A percentile compares a stretch with the other conserved stretches of the same genome.
Evolutionary conservation across 1,140 invertebrate genomes (phyloP).

Genomic region (Whitmania pigra): DNA sequence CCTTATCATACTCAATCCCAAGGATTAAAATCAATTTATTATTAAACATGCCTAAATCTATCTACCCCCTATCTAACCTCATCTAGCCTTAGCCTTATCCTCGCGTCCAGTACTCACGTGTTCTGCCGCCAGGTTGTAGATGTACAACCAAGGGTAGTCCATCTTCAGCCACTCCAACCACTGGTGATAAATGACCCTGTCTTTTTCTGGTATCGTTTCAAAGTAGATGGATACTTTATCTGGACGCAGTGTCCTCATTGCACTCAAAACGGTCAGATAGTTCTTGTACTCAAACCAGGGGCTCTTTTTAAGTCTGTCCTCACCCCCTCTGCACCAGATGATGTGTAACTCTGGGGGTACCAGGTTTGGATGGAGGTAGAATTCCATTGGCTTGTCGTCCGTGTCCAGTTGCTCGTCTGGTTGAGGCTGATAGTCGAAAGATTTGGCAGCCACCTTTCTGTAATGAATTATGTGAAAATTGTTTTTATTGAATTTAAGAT

Average conservation of each 20-base stretch:
- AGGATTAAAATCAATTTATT: background rate
- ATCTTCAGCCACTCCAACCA: conserved; percentile 19
- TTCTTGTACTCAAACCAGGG: conserved; percentile 23
- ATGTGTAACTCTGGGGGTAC: conserved; percentile 18
- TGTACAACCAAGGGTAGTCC: conserved; percentile 19
- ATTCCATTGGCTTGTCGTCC: conserved; percentile 4
- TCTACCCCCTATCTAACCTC: background rate
- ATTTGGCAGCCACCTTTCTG: background rate
- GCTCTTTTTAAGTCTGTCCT: background rate
- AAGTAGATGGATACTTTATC: conserved; percentile 19
- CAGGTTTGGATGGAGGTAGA: background rate
- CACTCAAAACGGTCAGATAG: conserved; percentile 20
- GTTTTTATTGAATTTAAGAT: too few relatives aligned
- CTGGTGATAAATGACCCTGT: conserved; percentile 16
- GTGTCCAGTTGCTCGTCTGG: background rate
- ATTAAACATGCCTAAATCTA: background rate
- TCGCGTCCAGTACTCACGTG: conserved; percentile 6
- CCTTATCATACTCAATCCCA: too few relatives aligned
- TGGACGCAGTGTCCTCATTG: conserved; percentile 11
- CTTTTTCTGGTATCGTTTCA: background rate
- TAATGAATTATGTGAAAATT: background rate
- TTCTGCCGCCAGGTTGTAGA: conserved; percentile 14
- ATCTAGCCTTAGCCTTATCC: too few relatives aligned
- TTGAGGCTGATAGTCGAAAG: background rate
- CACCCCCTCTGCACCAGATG: conserved; percentile 19